phyloP scores from a whole-genome alignment of 2,113 vertebrate genomes.

The Lepus americanus region DNA sequence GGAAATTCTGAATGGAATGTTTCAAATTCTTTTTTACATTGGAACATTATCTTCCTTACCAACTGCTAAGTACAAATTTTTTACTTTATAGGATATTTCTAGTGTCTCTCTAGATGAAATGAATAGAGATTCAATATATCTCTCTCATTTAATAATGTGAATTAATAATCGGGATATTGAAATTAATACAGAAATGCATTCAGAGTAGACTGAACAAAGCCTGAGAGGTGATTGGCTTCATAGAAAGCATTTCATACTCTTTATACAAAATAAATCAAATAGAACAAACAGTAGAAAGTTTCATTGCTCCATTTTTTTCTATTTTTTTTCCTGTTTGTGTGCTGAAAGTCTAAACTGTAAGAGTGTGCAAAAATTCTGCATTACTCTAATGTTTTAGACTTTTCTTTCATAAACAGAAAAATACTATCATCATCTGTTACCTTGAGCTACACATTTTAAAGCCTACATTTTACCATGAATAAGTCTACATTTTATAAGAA shows the following conservation, averaged over 20 bases:
- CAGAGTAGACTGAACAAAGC: not conserved
- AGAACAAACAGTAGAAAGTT: not conserved
- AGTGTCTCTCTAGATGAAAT: not conserved
- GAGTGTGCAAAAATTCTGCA: not conserved
- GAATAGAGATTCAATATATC: not conserved
- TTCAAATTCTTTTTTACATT: slow-evolving; percentile 46
- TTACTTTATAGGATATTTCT: not conserved
- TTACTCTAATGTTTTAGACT: slow-evolving; percentile 14
- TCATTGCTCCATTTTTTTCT: not conserved
- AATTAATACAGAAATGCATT: not conserved
- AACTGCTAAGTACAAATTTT: not conserved
- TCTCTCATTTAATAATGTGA: not conserved
- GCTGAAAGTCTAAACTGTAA: slow-evolving; percentile 23
- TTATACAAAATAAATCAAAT: slow-evolving; percentile 48
- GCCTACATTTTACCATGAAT: slow-evolving; percentile 10
- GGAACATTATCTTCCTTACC: not conserved
- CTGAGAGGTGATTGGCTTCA: not conserved
- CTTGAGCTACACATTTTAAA: slow-evolving; percentile 33
- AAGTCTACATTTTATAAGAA: not conserved
- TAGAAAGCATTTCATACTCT: slow-evolving; percentile 1
- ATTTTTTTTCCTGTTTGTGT: not conserved
- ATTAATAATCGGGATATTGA: not conserved
- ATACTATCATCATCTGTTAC: not conserved
- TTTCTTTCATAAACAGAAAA: slow-evolving; percentile 45
- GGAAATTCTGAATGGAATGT: not conserved